Percentiles rank a stretch among this genome's conserved stretches.
These are phyloP conservation scores for Tribolium madens DNA, from an alignment of 1,140 invertebrate species.

Conservation along the genomic window DNA sequence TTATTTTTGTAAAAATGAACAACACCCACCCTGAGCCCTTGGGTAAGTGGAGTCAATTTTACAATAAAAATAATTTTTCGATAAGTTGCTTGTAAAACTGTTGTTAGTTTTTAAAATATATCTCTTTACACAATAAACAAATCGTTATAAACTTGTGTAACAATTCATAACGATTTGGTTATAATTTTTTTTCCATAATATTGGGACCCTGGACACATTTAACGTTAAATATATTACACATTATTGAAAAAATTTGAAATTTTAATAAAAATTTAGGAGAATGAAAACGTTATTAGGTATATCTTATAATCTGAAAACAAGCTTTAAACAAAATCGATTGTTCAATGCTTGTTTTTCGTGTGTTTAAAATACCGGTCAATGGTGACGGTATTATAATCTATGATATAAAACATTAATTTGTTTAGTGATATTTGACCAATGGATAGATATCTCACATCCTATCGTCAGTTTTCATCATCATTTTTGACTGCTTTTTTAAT, in stretches of 20 bases:
- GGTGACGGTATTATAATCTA: constrained; percentile 14
- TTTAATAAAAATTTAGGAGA: constrained; percentile 34
- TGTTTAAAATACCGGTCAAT: not conserved
- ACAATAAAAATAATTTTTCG: constrained; percentile 6
- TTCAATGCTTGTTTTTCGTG: constrained; percentile 1
- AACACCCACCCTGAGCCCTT: constrained; percentile 54
- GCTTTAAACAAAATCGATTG: constrained; percentile 19
- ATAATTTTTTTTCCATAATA: not conserved
- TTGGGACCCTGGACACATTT: constrained; percentile 44
- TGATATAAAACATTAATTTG: constrained; percentile 40
- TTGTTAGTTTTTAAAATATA: constrained; percentile 29
- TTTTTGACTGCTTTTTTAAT: constrained; percentile 14
- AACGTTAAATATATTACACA: constrained; percentile 44
- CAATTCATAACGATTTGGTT: constrained; percentile 15
- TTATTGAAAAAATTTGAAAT: constrained; percentile 44
- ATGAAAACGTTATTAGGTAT: constrained; percentile 29
- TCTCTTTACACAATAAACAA: constrained; percentile 11
- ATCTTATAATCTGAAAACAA: constrained; percentile 22
- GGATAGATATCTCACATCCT: not conserved
- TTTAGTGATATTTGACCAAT: constrained; percentile 33
- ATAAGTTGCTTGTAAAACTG: constrained; percentile 33
- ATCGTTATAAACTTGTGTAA: constrained; percentile 24
- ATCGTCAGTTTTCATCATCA: constrained; percentile 2
- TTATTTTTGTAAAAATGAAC: constrained; percentile 42
- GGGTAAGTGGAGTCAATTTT: constrained; percentile 50